These are phyloP conservation scores for Macrosiphum euphorbiae DNA, from an alignment of 2,888 invertebrate genomes.

Conservation along the genomic window DNA sequence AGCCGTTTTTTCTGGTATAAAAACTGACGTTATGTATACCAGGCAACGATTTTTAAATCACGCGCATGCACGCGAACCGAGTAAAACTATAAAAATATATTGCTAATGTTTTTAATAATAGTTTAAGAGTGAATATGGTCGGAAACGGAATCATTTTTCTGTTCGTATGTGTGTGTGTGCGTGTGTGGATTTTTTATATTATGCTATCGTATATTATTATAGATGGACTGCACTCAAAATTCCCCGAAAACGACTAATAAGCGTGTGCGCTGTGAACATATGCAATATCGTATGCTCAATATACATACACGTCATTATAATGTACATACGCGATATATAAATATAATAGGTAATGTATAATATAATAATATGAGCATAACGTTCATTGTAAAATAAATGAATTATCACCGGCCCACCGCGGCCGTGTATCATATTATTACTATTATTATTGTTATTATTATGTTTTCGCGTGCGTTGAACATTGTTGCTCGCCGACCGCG, in stretches of 20 bases:
- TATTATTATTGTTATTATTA: slow-evolving; percentile 3
- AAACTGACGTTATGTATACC: not conserved
- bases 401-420: not conserved
- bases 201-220: not conserved
- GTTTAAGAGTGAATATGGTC: not conserved
- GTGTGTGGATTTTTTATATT: too few relatives aligned
- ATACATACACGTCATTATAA: not conserved
- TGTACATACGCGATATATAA: not conserved
- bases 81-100: not conserved
- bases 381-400: slow-evolving; percentile 30
- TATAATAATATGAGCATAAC: not conserved
- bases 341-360: not conserved
- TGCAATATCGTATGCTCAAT: not conserved
- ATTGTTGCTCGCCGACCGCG: slow-evolving; percentile 6
- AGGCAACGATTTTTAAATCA: not conserved
- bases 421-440: not conserved
- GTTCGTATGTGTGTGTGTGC: not conserved
- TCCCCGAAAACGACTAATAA: not conserved
- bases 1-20: not conserved
- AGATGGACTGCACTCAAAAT: not conserved
- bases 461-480: not conserved
- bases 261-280: not conserved
- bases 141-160: not conserved
- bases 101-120: not conserved
- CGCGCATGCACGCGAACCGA: not conserved